These are phyloP conservation scores for Chymomyza amoena DNA, from an alignment of 2,888 invertebrate genomes.

Conservation along the genomic window DNA sequence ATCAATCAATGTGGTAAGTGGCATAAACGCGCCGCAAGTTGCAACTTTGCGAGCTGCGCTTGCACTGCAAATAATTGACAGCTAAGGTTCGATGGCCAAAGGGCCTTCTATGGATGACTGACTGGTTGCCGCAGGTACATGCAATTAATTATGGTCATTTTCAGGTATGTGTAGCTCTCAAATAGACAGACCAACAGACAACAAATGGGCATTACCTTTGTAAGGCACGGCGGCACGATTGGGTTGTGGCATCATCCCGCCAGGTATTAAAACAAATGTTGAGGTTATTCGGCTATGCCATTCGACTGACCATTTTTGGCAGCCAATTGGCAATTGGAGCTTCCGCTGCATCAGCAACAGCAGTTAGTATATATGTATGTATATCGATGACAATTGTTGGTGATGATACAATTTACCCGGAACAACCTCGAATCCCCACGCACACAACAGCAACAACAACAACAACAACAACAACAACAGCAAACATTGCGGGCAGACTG, in stretches of 20 bases:
- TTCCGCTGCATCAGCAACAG: constrained; percentile 37
- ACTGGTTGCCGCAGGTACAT: constrained; percentile 54
- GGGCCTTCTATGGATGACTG: not conserved
- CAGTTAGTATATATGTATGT: constrained; percentile 23
- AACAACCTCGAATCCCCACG: constrained; percentile 12
- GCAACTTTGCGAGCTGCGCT: constrained; percentile 23
- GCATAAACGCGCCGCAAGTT: constrained; percentile 7
- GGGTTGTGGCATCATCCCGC: not conserved
- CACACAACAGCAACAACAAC: no score
- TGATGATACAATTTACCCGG: constrained; percentile 63
- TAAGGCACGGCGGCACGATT: not conserved
- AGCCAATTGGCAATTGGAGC: constrained; percentile 68
- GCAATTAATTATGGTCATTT: constrained; percentile 73
- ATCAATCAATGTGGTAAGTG: constrained; percentile 45
- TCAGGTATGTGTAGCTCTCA: constrained; percentile 41
- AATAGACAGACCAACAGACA: constrained; percentile 36
- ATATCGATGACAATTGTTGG: constrained; percentile 60
- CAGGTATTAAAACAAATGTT: constrained; percentile 65
- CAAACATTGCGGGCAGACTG: constrained; percentile 34
- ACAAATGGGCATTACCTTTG: constrained; percentile 43
- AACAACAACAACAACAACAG: constrained; percentile 9
- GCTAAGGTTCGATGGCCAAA: constrained; percentile 19
- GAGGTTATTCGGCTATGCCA: constrained; percentile 44
- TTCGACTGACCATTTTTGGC: constrained; percentile 52
- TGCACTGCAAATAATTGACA: constrained; percentile 43